Evolutionary conservation across 2,113 vertebrate genomes (phyloP).

Genomic region (Rhynchopsitta pachyrhyncha): DNA sequence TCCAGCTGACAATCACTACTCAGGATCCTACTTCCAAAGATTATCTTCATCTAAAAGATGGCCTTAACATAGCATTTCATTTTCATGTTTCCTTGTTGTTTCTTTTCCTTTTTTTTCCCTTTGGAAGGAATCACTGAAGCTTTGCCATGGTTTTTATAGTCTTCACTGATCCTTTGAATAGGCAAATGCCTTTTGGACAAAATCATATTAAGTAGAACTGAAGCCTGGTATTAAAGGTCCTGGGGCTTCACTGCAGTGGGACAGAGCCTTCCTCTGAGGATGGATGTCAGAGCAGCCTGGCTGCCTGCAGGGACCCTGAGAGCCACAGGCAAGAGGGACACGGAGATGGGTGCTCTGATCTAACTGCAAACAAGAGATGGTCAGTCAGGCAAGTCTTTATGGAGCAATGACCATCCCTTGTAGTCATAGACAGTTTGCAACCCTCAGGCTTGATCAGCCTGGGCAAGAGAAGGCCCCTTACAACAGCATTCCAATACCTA

Average conservation of each 20-base stretch:
- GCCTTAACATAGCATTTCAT: conserved; percentile 12
- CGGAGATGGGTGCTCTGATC: background rate
- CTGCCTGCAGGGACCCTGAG: background rate
- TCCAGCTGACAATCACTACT: conserved; percentile 62
- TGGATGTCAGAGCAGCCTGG: background rate
- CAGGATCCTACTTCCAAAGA: conserved; percentile 29
- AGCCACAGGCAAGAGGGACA: background rate
- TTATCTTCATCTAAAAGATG: conserved; percentile 46
- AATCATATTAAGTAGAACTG: background rate
- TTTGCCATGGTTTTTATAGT: background rate
- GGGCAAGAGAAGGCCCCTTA: background rate
- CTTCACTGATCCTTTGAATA: background rate
- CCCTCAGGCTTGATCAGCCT: background rate
- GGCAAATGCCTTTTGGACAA: background rate
- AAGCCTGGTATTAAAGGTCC: background rate
- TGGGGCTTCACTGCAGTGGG: background rate
- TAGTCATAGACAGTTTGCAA: background rate
- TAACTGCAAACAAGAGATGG: background rate
- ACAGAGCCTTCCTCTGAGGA: background rate
- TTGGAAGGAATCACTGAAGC: background rate
- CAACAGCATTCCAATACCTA: background rate
- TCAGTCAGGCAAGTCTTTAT: background rate
- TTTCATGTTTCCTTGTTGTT: background rate
- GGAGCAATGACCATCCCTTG: background rate
- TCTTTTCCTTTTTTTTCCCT: no score